Evolutionary conservation across 2,113 vertebrate species (phyloP).

Genomic region (Dendrocopos noguchii): DNA sequence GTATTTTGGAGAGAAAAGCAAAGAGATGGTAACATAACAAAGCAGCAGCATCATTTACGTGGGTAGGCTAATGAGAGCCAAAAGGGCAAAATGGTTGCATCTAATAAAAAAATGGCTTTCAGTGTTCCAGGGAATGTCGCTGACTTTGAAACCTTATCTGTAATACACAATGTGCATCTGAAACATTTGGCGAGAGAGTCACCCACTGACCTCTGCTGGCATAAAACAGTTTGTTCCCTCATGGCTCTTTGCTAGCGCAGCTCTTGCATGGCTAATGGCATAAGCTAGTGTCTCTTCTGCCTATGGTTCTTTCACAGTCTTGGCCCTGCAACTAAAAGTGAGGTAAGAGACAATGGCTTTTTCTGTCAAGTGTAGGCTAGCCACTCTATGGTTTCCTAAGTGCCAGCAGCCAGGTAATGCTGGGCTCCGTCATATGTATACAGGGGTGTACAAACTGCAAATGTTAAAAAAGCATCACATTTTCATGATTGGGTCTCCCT

Average conservation of each 20-base stretch:
- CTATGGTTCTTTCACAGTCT: background rate
- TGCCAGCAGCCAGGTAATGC: background rate
- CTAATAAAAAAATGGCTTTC: background rate
- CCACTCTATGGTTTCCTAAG: background rate
- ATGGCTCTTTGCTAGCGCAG: background rate
- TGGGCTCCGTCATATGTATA: background rate
- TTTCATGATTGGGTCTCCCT: background rate
- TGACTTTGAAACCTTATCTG: background rate
- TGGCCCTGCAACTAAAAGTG: background rate
- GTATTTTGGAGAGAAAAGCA: background rate
- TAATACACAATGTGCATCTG: background rate
- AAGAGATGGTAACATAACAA: background rate
- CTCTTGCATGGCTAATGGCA: background rate
- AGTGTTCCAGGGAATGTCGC: background rate
- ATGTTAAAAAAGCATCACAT: fast-evolving
- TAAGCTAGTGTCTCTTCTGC: background rate
- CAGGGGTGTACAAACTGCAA: fast-evolving
- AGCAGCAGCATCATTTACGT: background rate
- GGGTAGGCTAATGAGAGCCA: background rate
- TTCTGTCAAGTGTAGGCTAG: background rate
- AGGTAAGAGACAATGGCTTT: background rate
- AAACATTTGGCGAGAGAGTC: background rate
- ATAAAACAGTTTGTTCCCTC: background rate
- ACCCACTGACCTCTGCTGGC: conserved; percentile 59
- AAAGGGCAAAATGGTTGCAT: background rate